Percentiles rank a stretch among this genome's conserved stretches.
Evolutionary conservation across 2,888 invertebrate genomes (phyloP).

Genomic region (Rosalia funebris): DNA sequence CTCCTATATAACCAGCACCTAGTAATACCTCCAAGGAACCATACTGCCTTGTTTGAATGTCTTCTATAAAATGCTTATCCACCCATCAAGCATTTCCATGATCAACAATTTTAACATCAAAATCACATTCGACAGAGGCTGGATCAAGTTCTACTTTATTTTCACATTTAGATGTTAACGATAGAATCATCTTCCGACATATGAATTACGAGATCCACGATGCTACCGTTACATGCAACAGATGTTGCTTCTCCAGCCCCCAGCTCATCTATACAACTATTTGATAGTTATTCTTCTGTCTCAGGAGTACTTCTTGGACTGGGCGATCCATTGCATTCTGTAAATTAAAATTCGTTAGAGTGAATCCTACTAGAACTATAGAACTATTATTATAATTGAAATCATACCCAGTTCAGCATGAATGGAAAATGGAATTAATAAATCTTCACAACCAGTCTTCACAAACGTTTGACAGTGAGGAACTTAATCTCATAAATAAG

Average conservation of each 20-base stretch:
- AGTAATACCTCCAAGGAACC: slow-evolving; percentile 95
- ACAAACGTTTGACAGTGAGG: too few species aligned
- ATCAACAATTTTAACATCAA: slow-evolving; percentile 98
- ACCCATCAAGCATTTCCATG: slow-evolving; percentile 97
- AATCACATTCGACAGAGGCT: slow-evolving; percentile 85
- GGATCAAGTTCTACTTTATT: slow-evolving; percentile 72
- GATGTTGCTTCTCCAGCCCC: slow-evolving; percentile 53
- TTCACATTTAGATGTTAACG: slow-evolving; percentile 61
- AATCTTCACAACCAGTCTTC: too few species aligned
- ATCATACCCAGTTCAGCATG: too few species aligned
- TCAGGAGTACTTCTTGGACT: slow-evolving; percentile 57
- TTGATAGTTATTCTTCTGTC: slow-evolving; percentile 54
- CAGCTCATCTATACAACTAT: slow-evolving; percentile 58
- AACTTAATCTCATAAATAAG: too few species aligned
- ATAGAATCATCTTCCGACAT: slow-evolving; percentile 73
- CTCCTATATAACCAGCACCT: slow-evolving; percentile 90
- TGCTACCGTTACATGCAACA: slow-evolving; percentile 30
- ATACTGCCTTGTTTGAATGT: slow-evolving; percentile 98
- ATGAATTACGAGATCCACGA: slow-evolving; percentile 68
- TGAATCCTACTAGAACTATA: too few species aligned
- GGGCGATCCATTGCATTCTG: slow-evolving; percentile 56
- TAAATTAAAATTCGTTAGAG: too few species aligned
- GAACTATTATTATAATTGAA: too few species aligned
- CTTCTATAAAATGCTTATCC: slow-evolving; percentile 96
- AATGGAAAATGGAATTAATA: too few species aligned